Percentiles rank a stretch among this genome's conserved stretches.
Conservation (phyloP, 1,140 invertebrate species). For the Colletes latitarsis region DNA sequence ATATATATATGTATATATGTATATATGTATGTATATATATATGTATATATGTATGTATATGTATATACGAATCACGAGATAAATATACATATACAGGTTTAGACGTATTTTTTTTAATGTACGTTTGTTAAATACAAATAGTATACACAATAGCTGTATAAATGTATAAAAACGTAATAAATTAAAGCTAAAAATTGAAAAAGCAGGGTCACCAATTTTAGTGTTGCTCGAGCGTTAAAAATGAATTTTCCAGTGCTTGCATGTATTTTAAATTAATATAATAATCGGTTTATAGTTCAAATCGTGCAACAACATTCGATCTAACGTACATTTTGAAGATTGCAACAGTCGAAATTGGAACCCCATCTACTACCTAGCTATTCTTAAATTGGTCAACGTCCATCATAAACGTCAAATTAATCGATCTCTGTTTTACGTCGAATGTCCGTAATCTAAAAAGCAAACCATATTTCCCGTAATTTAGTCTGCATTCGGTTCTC, state of each 20-base stretch:
- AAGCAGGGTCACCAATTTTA: conserved; percentile 11
- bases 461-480: conserved; percentile 15
- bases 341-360: conserved; percentile 41
- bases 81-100: conserved; percentile 23
- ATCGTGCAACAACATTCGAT: conserved; percentile 32
- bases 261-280: conserved; percentile 29
- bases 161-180: conserved; percentile 78
- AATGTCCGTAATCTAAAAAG: conserved; percentile 16
- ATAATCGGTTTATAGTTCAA: conserved; percentile 36
- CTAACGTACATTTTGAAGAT: conserved; percentile 22
- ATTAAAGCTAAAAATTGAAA: conserved; percentile 61
- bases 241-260: conserved; percentile 20
- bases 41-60: conserved; percentile 14
- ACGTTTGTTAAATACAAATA: conserved; percentile 51
- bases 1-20: background rate
- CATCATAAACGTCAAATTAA: conserved; percentile 44
- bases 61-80: conserved; percentile 28
- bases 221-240: conserved; percentile 36
- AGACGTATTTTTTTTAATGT: background rate
- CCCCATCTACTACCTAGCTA: conserved; percentile 43
- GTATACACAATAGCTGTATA: conserved; percentile 66
- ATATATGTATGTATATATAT: too few species aligned
- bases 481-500: conserved; percentile 1
- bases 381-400: conserved; percentile 59
- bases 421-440: conserved; percentile 31